A percentile compares a stretch with the other conserved stretches of the same genome.
phyloP scores from a whole-genome alignment of 1,140 invertebrate species.

The Macrotrachela quadricornifera region DNA sequence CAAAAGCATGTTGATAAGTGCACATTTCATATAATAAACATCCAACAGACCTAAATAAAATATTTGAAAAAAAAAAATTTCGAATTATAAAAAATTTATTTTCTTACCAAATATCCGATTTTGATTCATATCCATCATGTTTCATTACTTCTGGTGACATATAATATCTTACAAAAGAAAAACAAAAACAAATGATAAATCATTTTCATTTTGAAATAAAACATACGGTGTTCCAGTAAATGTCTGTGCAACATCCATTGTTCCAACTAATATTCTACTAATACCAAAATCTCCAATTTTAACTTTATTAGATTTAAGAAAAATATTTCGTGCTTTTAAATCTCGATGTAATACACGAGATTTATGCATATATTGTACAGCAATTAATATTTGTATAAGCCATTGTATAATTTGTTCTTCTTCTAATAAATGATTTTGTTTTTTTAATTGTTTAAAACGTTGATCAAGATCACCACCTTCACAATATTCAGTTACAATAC shows the following conservation, averaged over 20 bases:
- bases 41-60: slow-evolving; percentile 16
- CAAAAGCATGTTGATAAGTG: slow-evolving; percentile 24
- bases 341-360: slow-evolving; percentile 27
- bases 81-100: no score
- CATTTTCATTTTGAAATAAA: no score
- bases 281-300: slow-evolving; percentile 31
- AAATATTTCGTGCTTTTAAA: slow-evolving; percentile 31
- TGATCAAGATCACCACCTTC: slow-evolving; percentile 30
- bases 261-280: slow-evolving; percentile 24
- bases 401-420: slow-evolving; percentile 24
- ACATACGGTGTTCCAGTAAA: slow-evolving; percentile 13
- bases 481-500: slow-evolving; percentile 32
- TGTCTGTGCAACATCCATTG: slow-evolving; percentile 25
- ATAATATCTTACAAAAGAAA: slow-evolving; percentile 17
- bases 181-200: neutral
- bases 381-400: slow-evolving; percentile 27
- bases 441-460: slow-evolving; percentile 20
- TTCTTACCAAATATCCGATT: slow-evolving; percentile 24
- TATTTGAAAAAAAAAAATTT: no score
- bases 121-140: slow-evolving; percentile 30
- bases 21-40: slow-evolving; percentile 28
- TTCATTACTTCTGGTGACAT: slow-evolving; percentile 32
- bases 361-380: slow-evolving; percentile 29
- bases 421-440: slow-evolving; percentile 17
- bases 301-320: slow-evolving; percentile 23